Conservation (phyloP, 2,888 invertebrate species). For the Eupithecia dodoneata region DNA sequence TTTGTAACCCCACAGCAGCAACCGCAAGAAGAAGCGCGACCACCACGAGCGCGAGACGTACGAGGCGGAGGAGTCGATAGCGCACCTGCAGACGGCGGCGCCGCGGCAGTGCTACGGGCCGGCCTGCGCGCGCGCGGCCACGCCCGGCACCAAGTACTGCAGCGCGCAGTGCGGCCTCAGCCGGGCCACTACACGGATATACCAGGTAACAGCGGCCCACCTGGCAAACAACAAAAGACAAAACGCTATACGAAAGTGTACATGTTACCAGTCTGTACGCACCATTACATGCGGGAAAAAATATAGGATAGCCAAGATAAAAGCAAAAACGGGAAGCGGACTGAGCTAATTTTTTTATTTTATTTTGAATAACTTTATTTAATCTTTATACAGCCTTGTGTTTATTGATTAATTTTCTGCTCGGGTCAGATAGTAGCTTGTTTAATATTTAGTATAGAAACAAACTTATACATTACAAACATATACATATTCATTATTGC, state of each 20-base stretch:
- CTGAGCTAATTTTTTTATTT: too few relatives aligned
- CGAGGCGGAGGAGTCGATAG: constrained; percentile 74
- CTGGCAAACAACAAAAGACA: background rate
- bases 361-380: too few relatives aligned
- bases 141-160: constrained; percentile 95
- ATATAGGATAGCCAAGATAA: background rate
- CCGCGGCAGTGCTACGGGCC: constrained; percentile 96
- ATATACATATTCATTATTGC: too few relatives aligned
- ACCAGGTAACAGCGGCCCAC: constrained; percentile 63
- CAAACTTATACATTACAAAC: too few relatives aligned
- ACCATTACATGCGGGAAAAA: background rate
- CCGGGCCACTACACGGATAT: constrained; percentile 93
- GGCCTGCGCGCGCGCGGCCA: constrained; percentile 91
- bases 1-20: constrained; percentile 55
- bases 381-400: too few relatives aligned
- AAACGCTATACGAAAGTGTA: too few relatives aligned
- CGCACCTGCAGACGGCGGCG: constrained; percentile 83
- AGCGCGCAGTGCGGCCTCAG: constrained; percentile 95
- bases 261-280: too few relatives aligned
- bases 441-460: background rate
- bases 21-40: constrained; percentile 69
- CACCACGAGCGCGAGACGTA: constrained; percentile 73
- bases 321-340: background rate
- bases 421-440: background rate
- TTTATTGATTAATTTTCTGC: too few relatives aligned